Evolutionary conservation across 2,797 vertebrate species (phyloP), one percentile per base, ranked within the genome.

Genomic region (Melanotaenia nigrans): DNA sequence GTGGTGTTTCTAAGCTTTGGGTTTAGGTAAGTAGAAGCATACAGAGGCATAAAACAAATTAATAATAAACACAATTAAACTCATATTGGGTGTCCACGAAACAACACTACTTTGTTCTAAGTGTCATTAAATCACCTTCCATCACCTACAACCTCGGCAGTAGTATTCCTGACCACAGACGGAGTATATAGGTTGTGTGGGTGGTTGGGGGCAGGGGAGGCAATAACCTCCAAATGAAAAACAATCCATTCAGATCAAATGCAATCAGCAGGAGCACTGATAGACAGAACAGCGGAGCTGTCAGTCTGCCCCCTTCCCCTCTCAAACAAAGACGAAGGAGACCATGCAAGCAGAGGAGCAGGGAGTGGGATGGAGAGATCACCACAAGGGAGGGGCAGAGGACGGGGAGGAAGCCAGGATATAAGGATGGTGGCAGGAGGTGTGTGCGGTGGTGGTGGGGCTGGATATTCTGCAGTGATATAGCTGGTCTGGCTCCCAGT

Each of bases 401-500:
- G 73, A 86, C 76, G 36, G 67, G 82, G 83, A 94, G 89, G 78
- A 71, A 82, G 83, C 83, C 84, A 82, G 91, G 88, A 86, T 88
- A 81, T 88, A 90, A 85, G 89, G 89, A 91, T 89, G 85, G 90
- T 82, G 77, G 85, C 75, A 75, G 74, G 77, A 75, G 85, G 79
- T 85, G 93, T 93, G 85, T 89, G 0, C 79, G 92, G 81, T 79
- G 61, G 35, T 62, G 90, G 85, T 90, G 89, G 47, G 40, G 55
- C 2, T 72, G 86, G 71, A 73, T 85, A 82, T 82, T 90, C 94
- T 95, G 95, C 93, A 92, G 92, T 93, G 94, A 97, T 96, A 96
- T 95, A 95, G 96, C 94, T 94, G 91, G 91, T 93, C 90, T 88
- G 88, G 93, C 93, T 95, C 94, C 91, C 91, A 94, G 94, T 89